Evolutionary conservation across 2,888 invertebrate species (phyloP), one percentile per base, ranked within the genome.

Genomic region (Apomyelois bistriatella): DNA sequence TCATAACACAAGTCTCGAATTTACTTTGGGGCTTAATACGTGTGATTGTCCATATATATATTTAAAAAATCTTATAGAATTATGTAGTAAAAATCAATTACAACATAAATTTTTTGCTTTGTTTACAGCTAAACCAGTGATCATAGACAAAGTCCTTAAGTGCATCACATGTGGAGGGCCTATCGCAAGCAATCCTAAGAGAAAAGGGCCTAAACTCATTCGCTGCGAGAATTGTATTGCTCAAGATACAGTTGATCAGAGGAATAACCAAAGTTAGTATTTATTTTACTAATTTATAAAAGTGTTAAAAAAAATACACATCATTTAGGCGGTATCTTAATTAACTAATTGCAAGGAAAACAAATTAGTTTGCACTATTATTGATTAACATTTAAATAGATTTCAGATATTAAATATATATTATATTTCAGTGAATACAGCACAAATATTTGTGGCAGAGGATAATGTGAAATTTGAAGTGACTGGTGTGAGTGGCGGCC

Each of bases 391-490:
- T 22, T 22, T 22, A 22, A 2, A 3, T 22, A 22, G 22, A 22
- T 3, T 22, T 22, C 22, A 22, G 22, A 22, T 22, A 22, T 3
- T 22, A 5, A 22, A 2, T 22, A 22, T 22, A 22, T 22, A 22
- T 22, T 22, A 30, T 42, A 22, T 59, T 53, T 22, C 71, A 87
- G 91, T 91, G 60, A 86, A 85, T 56, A 65, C 90, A 12, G 84
- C 91, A 15, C 92, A 93, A 78, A 93, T 94, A 64, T 94, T 94
- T 70, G 94, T 94, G 1, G 92, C 94, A 0, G 93, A 93, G 64
- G 93, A 93, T 56, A 91, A 92, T 65, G 91, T 92, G 2, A 92
- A 92, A 75, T 92, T 91, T 68, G 92, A 92, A 78, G 90, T 92
- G 61, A 82, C 86, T 38, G 85, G 88, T 1, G 79, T 89, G 58